Conservation (phyloP, 2,888 invertebrate species). For the Anagyrus pseudococci region DNA sequence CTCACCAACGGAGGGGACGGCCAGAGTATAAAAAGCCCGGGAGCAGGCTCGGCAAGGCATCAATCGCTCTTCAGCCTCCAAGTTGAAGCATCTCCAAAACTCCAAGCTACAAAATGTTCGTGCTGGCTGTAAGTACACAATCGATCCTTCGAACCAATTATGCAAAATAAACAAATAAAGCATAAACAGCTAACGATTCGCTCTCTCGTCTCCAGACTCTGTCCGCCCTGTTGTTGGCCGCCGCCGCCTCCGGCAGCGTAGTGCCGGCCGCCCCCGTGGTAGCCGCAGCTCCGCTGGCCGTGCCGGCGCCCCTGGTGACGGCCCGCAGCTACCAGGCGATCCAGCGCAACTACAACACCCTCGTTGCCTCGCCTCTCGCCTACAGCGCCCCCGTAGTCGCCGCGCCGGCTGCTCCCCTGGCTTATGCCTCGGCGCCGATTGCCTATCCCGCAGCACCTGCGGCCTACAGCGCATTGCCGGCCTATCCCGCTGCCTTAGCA, state of each 20-base stretch:
- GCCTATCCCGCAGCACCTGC: conserved; percentile 45
- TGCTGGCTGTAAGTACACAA: conserved; percentile 50
- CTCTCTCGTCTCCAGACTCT: conserved; percentile 49
- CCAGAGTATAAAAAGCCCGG: conserved; percentile 49
- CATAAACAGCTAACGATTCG: background rate
- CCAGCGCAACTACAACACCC: conserved; percentile 69
- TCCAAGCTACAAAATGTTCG: conserved; percentile 48
- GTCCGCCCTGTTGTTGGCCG: conserved; percentile 59
- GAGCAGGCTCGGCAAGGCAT: conserved; percentile 34
- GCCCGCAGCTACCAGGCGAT: conserved; percentile 72
- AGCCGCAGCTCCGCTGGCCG: conserved; percentile 43
- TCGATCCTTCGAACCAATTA: background rate
- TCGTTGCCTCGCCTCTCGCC: conserved; percentile 65
- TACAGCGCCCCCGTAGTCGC: conserved; percentile 61
- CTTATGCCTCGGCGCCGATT: conserved; percentile 14
- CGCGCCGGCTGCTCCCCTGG: conserved; percentile 50
- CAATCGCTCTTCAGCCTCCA: conserved; percentile 47
- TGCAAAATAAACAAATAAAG: too few relatives aligned
- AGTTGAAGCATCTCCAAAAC: conserved; percentile 44
- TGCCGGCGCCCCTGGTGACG: conserved; percentile 67
- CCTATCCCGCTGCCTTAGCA: conserved; percentile 7
- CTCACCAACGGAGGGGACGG: too few relatives aligned
- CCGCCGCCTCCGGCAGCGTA: conserved; percentile 53
- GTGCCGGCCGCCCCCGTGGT: conserved; percentile 46
- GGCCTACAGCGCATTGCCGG: conserved; percentile 48